Base-by-base conservation (phyloP, 2,888 invertebrate genomes). In the Standfussiana lucernea region DNA sequence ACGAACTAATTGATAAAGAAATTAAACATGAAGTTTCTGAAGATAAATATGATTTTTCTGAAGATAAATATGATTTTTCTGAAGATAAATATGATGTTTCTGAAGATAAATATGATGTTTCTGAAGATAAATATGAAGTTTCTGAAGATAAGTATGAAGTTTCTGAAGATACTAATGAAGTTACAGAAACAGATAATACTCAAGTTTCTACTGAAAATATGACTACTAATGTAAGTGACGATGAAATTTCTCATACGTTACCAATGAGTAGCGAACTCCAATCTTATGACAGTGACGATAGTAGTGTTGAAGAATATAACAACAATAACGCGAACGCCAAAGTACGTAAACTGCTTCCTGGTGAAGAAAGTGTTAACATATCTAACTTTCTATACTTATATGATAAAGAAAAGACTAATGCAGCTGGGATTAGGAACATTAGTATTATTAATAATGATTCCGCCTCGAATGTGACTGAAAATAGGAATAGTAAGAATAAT, bases 401-500 rank as follows among this genome's bases (percentile, higher is more conserved):
- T 24, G 67, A 79, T 32, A 15, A 66, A 45, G 32, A 21, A 28
- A 80, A 35, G 1, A 2, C 13, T 21, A 32, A 35, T 6, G 21
- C 13, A 40, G 15, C 15, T 53, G 15, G 5, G 35, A 11, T 24
- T 15, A 35, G 24, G 0, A 2, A 64, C 24, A 15, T 32, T 50
- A 40, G 5, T 62, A 18, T 45, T 50, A 45, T 21, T 15, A 35
- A 32, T 42, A 73, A 40, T 1, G 37, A 35, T 53, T 40, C 62
- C 37, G 62, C 37, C 64, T 72, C 18, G 37, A 62, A 42, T 21
- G 24, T 28, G 65, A 65, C 56, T 73, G 65, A 59, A 13, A 47
- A 78, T 40, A 45, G 15, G 7, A 64, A 80, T 80, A 42, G 35
- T 47, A 80, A 65, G 65, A 61, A 73, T 67, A 53, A 53, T 45